Base-by-base conservation (phyloP, 2,113 vertebrate genomes). In the Cisticola juncidis region DNA sequence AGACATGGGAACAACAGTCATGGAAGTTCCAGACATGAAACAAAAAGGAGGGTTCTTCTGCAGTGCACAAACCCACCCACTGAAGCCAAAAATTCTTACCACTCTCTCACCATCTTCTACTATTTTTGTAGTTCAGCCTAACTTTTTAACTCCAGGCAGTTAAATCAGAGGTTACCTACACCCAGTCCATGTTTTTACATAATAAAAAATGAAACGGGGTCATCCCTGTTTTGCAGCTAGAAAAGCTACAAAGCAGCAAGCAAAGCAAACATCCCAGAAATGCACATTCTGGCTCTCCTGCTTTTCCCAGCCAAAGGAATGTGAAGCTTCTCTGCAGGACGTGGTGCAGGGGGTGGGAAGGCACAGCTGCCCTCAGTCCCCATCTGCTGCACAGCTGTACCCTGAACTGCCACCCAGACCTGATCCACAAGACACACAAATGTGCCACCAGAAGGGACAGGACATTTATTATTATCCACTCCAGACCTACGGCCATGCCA, bases 41-140 rank as follows among this genome's bases (percentile, higher is more conserved):
- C 11, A 42, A 0, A 0, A 45, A 58, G 9, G 14, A 13, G 35
- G 9, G 23, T 1, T 58, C 19, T 76, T 80, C 24, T 44, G 79
- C 1, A 4, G 29, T 28, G 19, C 40, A 61, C 23, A 92, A 57
- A 58, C 22, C 11, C 6, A 2, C 4, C 4, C 8, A 6, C 12
- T 65, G 62, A 88, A 72, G 24, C n/a, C 47, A 47, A 31, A 80
- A 5, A 38, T 21, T 53, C 11, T 84, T 31, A 5, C 18, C 47
- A 17, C 47, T 66, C 13, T 31, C 44, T 53, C 31, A 66, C 14
- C n/a, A 23, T 40, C 51, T 66, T 71, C 48, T 31, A 35, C 23
- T 54, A 5, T 26, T 64, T 64, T 70, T 51, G 26, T 57, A 86
- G 38, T 9, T 61, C 60, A 83, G 54, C 2, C 1, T 13, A 88